Conservation (phyloP, 2,113 vertebrate species). For the Chaetura pelagica region DNA sequence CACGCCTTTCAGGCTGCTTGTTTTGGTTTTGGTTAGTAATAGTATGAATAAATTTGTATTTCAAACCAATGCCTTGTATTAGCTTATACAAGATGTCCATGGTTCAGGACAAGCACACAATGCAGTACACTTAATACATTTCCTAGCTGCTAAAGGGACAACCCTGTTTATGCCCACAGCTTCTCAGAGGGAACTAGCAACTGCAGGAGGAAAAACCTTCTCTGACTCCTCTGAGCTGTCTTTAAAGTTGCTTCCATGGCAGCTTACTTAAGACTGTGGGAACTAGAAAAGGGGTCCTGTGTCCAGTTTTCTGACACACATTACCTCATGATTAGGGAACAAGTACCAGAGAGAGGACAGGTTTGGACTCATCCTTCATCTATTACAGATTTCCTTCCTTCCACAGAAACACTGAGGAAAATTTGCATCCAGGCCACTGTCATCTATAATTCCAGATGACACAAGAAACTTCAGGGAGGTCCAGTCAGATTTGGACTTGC, state of each 20-base stretch:
- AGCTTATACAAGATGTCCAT: not conserved
- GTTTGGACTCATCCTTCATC: not conserved
- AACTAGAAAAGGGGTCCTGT: not conserved
- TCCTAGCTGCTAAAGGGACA: not conserved
- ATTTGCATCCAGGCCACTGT: not conserved
- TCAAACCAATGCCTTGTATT: not conserved
- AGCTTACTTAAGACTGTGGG: not conserved
- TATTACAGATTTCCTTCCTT: not conserved
- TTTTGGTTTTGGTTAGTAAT: not conserved
- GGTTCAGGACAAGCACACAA: not conserved
- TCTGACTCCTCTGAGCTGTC: not conserved
- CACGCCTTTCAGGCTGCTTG: not conserved
- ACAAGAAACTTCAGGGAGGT: not conserved
- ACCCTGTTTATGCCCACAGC: not conserved
- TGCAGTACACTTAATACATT: not conserved
- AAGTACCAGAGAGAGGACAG: not conserved
- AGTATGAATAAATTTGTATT: conserved; percentile 57
- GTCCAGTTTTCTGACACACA: not conserved
- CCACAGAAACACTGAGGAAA: not conserved
- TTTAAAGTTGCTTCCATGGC: not conserved
- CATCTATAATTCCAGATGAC: not conserved
- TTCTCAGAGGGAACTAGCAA: not conserved
- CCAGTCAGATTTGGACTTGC: not conserved
- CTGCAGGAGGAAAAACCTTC: not conserved
- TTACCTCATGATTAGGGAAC: not conserved